These are phyloP conservation scores for Corythucha ciliata DNA, from an alignment of 2,888 invertebrate species.

Conservation along the genomic window DNA sequence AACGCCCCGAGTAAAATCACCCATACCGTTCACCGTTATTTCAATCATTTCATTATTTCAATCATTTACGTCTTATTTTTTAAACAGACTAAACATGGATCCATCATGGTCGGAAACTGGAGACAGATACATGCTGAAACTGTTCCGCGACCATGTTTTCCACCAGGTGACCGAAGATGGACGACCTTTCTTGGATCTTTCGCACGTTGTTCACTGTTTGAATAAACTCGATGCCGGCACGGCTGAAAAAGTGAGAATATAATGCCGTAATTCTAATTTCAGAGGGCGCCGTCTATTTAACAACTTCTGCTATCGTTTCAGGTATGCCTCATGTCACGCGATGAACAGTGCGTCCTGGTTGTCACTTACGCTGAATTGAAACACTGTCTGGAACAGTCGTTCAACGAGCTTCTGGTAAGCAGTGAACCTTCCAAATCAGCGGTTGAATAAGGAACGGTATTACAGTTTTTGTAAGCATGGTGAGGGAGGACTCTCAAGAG, in stretches of 20 bases:
- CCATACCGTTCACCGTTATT: background rate
- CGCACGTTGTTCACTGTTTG: slow-evolving; percentile 85
- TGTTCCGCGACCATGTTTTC: slow-evolving; percentile 95
- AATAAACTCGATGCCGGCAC: slow-evolving; percentile 85
- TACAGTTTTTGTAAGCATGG: no score
- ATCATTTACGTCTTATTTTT: background rate
- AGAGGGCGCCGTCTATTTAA: background rate
- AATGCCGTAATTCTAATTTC: no score
- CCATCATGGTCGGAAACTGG: slow-evolving; percentile 96
- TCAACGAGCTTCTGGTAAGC: slow-evolving; percentile 61
- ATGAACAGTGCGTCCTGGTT: slow-evolving; percentile 91
- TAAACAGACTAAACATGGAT: slow-evolving; percentile 75
- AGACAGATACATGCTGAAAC: slow-evolving; percentile 93
- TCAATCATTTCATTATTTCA: background rate
- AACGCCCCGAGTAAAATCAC: slow-evolving; percentile 72
- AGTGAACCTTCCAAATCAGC: no score
- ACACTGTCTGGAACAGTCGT: slow-evolving; percentile 87
- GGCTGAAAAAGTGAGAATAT: slow-evolving; percentile 64
- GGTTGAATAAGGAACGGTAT: no score
- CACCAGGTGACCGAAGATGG: slow-evolving; percentile 91
- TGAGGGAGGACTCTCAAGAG: no score
- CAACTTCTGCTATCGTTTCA: slow-evolving; percentile 42
- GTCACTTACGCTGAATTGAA: slow-evolving; percentile 93
- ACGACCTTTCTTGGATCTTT: slow-evolving; percentile 91
- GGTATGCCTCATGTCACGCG: slow-evolving; percentile 91